These are phyloP conservation scores for Azorinus chamasolen DNA, from an alignment of 2,888 invertebrate genomes.

Conservation along the genomic window DNA sequence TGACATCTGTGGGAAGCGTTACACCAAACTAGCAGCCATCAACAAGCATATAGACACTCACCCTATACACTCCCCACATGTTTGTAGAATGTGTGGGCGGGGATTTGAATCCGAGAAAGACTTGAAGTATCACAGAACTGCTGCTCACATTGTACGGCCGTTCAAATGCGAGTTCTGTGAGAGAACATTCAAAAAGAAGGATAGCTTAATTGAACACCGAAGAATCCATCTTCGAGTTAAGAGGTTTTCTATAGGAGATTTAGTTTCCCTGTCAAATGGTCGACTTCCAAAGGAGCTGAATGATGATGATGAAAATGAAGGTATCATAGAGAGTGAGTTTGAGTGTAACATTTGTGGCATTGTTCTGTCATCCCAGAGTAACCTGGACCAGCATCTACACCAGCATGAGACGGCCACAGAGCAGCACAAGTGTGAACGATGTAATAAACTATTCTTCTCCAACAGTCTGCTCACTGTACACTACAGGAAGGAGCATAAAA, in stretches of 20 bases:
- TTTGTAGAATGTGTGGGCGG: conserved; percentile 64
- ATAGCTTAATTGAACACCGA: conserved; percentile 58
- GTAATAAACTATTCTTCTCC: conserved; percentile 54
- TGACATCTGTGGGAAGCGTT: conserved; percentile 59
- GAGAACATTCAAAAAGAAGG: conserved; percentile 61
- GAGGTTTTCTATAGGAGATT: conserved; percentile 8
- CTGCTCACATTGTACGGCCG: conserved; percentile 61
- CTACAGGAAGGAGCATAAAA: conserved; percentile 57
- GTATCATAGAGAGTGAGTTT: conserved; percentile 31
- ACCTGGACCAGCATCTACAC: conserved; percentile 51
- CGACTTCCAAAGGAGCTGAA: not conserved
- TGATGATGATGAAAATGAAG: conserved; percentile 8
- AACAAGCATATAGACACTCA: conserved; percentile 66
- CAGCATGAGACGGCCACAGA: conserved; percentile 51
- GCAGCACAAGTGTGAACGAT: conserved; percentile 57
- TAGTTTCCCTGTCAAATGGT: not conserved
- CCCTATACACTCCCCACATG: conserved; percentile 61
- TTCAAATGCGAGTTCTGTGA: conserved; percentile 62
- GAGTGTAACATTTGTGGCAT: conserved; percentile 59
- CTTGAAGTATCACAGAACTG: conserved; percentile 49
- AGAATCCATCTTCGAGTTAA: conserved; percentile 55
- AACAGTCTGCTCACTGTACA: conserved; percentile 54
- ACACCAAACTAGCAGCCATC: conserved; percentile 57
- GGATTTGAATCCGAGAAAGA: conserved; percentile 61
- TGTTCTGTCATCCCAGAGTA: conserved; percentile 28